These are phyloP conservation scores for Atta colombica DNA, from an alignment of 1,140 invertebrate species.

Conservation along the genomic window DNA sequence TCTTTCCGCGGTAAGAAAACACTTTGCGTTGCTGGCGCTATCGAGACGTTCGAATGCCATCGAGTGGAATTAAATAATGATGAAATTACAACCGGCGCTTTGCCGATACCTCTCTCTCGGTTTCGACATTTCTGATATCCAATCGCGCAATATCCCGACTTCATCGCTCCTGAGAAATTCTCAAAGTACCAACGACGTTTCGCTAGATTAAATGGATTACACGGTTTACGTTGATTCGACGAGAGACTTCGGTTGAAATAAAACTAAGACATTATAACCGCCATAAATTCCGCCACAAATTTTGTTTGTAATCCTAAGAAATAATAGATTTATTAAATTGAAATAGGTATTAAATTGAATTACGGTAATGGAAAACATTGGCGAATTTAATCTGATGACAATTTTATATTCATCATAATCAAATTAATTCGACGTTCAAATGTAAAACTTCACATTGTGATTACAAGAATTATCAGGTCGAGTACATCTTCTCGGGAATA, in stretches of 20 bases:
- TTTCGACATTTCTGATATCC: constrained; percentile 42
- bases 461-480: constrained; percentile 5
- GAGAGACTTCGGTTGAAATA: background rate
- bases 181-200: constrained; percentile 3
- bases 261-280: background rate
- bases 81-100: constrained; percentile 30
- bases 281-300: background rate
- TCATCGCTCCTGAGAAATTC: constrained; percentile 30
- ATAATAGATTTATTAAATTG: background rate
- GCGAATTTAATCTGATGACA: background rate
- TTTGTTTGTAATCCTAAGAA: background rate
- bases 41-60: constrained; percentile 36
- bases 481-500: background rate
- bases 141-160: constrained; percentile 29
- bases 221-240: constrained; percentile 33
- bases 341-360: background rate
- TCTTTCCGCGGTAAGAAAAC: constrained; percentile 17
- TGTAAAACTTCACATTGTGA: background rate
- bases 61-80: constrained; percentile 58
- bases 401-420: background rate
- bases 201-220: constrained; percentile 47
- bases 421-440: background rate
- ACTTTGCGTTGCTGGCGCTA: constrained; percentile 21
- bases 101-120: constrained; percentile 1
- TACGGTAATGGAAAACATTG: background rate